phyloP scores from a whole-genome alignment of 2,888 invertebrate genomes.

The Eretmocerus hayati region DNA sequence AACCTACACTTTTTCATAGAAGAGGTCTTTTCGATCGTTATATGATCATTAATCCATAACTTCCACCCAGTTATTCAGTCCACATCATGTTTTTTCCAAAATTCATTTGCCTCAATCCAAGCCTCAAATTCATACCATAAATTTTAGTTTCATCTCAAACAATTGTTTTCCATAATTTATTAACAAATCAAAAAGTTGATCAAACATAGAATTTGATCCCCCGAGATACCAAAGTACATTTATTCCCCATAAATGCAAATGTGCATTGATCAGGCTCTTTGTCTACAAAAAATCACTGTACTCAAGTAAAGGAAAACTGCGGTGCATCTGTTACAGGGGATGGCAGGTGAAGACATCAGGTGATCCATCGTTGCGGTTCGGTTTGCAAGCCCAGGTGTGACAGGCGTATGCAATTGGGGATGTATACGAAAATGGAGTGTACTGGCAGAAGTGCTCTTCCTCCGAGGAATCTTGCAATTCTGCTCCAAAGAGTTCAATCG shows the following conservation, averaged over 20 bases:
- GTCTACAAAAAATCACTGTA: neutral
- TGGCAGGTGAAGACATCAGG: constrained; percentile 88
- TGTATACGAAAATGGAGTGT: constrained; percentile 87
- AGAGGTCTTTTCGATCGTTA: too few relatives aligned
- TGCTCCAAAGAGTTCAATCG: too few relatives aligned
- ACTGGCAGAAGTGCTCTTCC: constrained; percentile 97
- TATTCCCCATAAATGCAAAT: too few relatives aligned
- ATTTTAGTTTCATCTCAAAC: too few relatives aligned
- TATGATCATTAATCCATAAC: too few relatives aligned
- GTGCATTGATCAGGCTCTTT: neutral
- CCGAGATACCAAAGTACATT: neutral
- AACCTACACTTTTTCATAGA: too few relatives aligned
- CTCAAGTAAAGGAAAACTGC: neutral
- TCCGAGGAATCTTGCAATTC: constrained; percentile 82
- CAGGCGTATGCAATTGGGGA: constrained; percentile 97
- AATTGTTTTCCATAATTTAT: too few relatives aligned
- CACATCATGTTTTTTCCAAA: too few relatives aligned
- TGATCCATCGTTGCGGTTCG: constrained; percentile 81
- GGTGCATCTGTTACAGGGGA: constrained; percentile 64
- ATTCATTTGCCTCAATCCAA: too few relatives aligned
- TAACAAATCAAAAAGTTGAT: neutral
- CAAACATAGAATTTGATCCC: neutral
- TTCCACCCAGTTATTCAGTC: too few relatives aligned
- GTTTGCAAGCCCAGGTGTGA: constrained; percentile 85
- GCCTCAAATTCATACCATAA: too few relatives aligned